Conservation (phyloP, 2,113 vertebrate species). For the Setophaga petechia region DNA sequence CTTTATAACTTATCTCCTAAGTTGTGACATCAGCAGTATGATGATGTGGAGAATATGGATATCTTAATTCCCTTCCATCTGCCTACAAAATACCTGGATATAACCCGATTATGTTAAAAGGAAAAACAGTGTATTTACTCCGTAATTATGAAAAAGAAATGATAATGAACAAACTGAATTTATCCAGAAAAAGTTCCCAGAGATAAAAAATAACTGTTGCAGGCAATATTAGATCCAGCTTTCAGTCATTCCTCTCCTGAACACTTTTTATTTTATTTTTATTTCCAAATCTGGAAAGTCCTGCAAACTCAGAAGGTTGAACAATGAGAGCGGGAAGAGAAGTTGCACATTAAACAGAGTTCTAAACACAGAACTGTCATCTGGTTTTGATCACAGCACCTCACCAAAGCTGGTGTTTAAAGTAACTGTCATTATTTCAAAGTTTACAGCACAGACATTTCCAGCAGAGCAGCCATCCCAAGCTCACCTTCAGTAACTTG, state of each 20-base stretch:
- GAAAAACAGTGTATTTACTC: not conserved
- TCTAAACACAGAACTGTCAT: not conserved
- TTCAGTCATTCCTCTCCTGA: not conserved
- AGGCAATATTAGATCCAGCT: not conserved
- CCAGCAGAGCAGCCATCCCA: not conserved
- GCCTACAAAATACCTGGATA: not conserved
- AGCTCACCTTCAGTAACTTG: conserved; percentile 84
- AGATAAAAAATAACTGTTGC: not conserved
- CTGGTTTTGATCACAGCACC: not conserved
- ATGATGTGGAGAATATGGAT: not conserved
- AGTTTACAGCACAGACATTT: not conserved
- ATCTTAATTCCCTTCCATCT: not conserved
- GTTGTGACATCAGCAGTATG: rapidly evolving
- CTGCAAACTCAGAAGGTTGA: not conserved
- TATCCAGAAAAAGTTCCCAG: not conserved
- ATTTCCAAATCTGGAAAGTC: not conserved
- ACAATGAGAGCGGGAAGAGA: not conserved
- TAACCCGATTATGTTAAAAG: not conserved
- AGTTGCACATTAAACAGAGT: not conserved
- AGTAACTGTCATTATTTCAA: not conserved
- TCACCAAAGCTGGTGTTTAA: not conserved
- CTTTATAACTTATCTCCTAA: not conserved
- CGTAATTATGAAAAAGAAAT: not conserved
- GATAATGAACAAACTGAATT: not conserved
- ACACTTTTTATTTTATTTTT: not conserved